A percentile compares a stretch with the other conserved stretches of the same genome.
Evolutionary conservation across 2,888 invertebrate genomes (phyloP).

Genomic region (Eupithecia abbreviata): DNA sequence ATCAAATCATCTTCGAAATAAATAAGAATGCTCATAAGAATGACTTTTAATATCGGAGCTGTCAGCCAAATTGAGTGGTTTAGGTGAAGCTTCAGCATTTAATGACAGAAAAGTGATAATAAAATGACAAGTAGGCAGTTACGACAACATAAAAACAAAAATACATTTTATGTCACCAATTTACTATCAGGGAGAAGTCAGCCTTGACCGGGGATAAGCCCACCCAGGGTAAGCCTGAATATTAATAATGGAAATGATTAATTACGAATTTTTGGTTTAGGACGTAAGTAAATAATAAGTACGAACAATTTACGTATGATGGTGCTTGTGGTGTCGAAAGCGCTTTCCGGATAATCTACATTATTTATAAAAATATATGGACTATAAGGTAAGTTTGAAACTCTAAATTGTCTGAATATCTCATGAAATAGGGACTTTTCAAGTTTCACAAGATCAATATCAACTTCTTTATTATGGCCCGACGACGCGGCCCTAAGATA

Average conservation of each 20-base stretch:
- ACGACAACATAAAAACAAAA: constrained; percentile 39
- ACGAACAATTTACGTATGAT: background rate
- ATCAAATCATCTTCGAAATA: background rate
- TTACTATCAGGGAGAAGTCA: constrained; percentile 45
- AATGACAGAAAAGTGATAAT: constrained; percentile 33
- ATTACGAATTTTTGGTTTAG: background rate
- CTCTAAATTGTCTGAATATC: too few species aligned
- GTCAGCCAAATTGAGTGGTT: background rate
- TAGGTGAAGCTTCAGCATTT: constrained; percentile 31
- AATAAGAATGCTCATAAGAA: background rate
- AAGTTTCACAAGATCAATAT: too few species aligned
- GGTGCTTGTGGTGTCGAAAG: background rate
- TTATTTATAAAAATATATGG: too few species aligned
- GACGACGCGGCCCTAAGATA: too few species aligned
- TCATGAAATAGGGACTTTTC: too few species aligned
- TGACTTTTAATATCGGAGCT: background rate
- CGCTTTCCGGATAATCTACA: background rate
- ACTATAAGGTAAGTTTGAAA: too few species aligned
- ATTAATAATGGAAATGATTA: background rate
- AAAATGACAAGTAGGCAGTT: constrained; percentile 38
- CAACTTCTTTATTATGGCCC: too few species aligned
- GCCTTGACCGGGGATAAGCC: constrained; percentile 52
- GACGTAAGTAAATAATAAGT: background rate
- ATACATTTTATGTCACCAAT: constrained; percentile 48
- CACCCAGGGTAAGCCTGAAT: background rate